These are phyloP conservation scores for Heliconius hewitsoni DNA, from an alignment of 1,140 invertebrate species.

Conservation along the genomic window DNA sequence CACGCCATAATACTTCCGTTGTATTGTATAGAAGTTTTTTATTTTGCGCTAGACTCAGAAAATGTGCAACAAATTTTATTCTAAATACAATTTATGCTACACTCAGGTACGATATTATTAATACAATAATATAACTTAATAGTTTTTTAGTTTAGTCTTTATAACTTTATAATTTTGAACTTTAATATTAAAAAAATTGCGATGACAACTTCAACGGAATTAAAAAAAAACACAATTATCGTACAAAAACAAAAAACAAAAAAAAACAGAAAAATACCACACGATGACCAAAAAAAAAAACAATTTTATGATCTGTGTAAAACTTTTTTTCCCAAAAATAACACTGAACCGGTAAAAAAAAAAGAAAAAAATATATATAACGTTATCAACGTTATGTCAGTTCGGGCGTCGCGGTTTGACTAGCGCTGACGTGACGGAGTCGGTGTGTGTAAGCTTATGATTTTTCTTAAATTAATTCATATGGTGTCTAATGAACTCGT, in stretches of 20 bases:
- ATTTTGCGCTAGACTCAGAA: neutral
- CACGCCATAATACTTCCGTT: neutral
- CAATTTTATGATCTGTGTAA: neutral
- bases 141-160: too few relatives aligned
- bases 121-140: too few relatives aligned
- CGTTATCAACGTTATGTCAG: constrained; percentile 51
- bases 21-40: too few relatives aligned
- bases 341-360: constrained; percentile 22
- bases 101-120: neutral
- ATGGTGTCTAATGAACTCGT: constrained; percentile 32
- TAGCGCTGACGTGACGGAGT: constrained; percentile 44
- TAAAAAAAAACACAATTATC: constrained; percentile 4
- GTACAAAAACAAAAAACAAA: neutral
- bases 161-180: too few relatives aligned
- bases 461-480: constrained; percentile 35
- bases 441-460: constrained; percentile 29
- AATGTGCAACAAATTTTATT: neutral
- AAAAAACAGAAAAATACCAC: constrained; percentile 8
- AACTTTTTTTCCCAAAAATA: neutral
- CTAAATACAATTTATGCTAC: neutral
- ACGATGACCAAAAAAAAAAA: constrained; percentile 12
- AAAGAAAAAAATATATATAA: constrained; percentile 23
- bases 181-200: neutral
- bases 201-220: constrained; percentile 20
- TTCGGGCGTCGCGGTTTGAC: constrained; percentile 55